Conservation (phyloP, 2,888 invertebrate species). For the Oligia latruncula region DNA sequence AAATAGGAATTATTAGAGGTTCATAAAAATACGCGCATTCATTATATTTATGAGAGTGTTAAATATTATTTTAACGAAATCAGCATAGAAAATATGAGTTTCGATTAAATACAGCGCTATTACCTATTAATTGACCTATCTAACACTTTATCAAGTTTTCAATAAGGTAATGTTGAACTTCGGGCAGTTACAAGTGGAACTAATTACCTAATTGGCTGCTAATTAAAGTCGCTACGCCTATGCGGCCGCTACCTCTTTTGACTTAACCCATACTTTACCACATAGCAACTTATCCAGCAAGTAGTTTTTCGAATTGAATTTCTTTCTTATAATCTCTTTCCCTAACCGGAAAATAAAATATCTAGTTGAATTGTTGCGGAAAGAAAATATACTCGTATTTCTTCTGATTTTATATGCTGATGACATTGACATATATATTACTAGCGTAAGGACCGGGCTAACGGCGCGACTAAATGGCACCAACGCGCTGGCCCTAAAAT, state of each 20-base stretch:
- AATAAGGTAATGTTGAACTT: neutral
- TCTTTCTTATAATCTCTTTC: conserved; percentile 41
- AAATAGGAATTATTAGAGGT: too few relatives aligned
- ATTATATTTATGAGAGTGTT: too few relatives aligned
- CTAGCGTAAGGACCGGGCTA: too few relatives aligned
- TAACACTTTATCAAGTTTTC: neutral
- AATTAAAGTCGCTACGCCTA: neutral
- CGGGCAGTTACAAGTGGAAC: rapidly evolving
- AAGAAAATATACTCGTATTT: neutral
- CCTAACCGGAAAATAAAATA: conserved; percentile 13
- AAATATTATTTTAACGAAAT: too few relatives aligned
- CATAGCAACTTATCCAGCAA: conserved; percentile 36
- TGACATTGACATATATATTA: too few relatives aligned
- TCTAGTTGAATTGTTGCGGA: neutral
- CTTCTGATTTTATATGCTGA: too few relatives aligned
- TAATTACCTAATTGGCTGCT: neutral
- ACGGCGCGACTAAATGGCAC: too few relatives aligned
- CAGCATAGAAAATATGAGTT: too few relatives aligned
- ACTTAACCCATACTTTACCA: conserved; percentile 10
- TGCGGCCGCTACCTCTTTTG: conserved; percentile 7
- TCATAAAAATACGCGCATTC: too few relatives aligned
- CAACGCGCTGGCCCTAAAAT: too few relatives aligned
- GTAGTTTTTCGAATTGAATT: conserved; percentile 52
- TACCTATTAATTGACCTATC: neutral
- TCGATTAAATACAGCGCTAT: too few relatives aligned